Base-by-base conservation (phyloP, 2,113 vertebrate species). In the Oreocharis arfaki region DNA sequence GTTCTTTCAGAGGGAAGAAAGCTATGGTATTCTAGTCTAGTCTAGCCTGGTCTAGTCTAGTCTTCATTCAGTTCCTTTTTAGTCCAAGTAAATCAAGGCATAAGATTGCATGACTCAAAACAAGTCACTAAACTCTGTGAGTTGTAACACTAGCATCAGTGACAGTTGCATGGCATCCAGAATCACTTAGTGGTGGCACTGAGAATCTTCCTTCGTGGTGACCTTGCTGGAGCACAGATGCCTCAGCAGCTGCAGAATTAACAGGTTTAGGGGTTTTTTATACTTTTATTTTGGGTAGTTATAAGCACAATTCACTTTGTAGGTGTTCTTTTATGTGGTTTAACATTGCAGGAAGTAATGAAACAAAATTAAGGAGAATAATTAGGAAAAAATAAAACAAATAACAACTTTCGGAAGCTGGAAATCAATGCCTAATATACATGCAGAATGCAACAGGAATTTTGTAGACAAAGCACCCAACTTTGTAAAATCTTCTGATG, bases 331-430 rank as follows among this genome's bases (percentile, higher is more conserved):
- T 92, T 84, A 35, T 50, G 52, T 50, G 37, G 67, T 50, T 88
- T 69, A 81, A 81, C 47, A 39, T 24, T 53, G 37, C 47, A 41
- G 52, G 53, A 95, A 93, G 61, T 53, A 87, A 85, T 35, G 47
- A 86, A 91, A 84, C 44, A 84, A 77, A 95, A 96, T 89, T 84
- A 89, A 82, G 63, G 37, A 47, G 13, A 73, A 28, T 53, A 93
- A 95, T 95, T 91, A 78, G 49, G 59, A 68, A 93, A 95, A 77
- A 78, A 42, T 15, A 78, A 90, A 95, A 74, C 53, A 94, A 93
- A 61, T 83, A 94, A 77, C 39, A 75, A 83, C 87, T 92, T 84
- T 73, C 90, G 60, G 41, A 85, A 90, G 60, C 21, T 81, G 50
- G 67, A 85, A 91, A 86, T 84, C 61, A 74, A 46, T 86, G 77